Conservation (phyloP, 2,888 invertebrate species). For the Acanthococcus lagerstroemiae region DNA sequence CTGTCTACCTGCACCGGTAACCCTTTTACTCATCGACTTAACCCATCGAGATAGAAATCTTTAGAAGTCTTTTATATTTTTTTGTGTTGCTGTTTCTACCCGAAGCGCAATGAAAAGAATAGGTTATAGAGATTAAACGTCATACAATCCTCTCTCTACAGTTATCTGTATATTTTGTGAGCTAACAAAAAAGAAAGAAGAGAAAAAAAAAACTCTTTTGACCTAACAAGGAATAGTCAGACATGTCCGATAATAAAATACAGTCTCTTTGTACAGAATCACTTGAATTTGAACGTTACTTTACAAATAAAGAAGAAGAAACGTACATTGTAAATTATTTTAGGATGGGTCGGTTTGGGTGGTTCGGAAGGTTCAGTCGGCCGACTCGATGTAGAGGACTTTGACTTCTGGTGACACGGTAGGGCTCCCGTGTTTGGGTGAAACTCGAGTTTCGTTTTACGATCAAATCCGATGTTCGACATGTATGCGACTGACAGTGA, state of each 20-base stretch:
- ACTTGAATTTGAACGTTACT: slow-evolving; percentile 16
- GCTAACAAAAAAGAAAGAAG: neutral
- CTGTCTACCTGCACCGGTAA: slow-evolving; percentile 27
- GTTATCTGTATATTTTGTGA: slow-evolving; percentile 4
- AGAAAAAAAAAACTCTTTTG: neutral
- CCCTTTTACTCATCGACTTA: slow-evolving; percentile 29
- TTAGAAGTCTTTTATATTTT: slow-evolving; percentile 1
- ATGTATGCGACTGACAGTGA: too few relatives aligned
- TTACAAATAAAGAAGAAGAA: neutral
- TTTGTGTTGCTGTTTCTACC: slow-evolving; percentile 11
- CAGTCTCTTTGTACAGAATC: slow-evolving; percentile 13
- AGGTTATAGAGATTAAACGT: slow-evolving; percentile 24
- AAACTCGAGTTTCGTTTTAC: too few relatives aligned
- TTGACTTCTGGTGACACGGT: too few relatives aligned
- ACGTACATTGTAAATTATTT: neutral
- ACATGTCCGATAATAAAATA: neutral
- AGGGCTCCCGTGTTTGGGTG: too few relatives aligned
- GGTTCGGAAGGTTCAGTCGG: neutral
- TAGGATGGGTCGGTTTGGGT: neutral
- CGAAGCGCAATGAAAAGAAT: slow-evolving; percentile 26
- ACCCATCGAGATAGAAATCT: slow-evolving; percentile 28
- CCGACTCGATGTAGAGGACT: too few relatives aligned
- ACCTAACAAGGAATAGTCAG: slow-evolving; percentile 10
- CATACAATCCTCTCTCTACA: slow-evolving; percentile 24
- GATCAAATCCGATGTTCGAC: too few relatives aligned